Evolutionary conservation across 2,113 vertebrate species (phyloP).

Genomic region (Columba janthina): DNA sequence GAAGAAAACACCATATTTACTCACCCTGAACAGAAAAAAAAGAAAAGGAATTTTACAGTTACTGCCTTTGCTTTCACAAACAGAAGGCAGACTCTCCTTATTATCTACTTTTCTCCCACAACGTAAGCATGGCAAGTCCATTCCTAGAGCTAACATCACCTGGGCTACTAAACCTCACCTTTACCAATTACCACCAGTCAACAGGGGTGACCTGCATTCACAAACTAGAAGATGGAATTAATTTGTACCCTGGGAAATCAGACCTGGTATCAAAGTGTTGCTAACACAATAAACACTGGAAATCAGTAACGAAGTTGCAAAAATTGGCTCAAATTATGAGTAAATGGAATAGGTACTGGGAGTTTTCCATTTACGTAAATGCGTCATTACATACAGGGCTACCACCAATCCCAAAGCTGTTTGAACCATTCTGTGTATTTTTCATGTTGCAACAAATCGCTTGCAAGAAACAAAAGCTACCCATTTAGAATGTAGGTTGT

Average conservation of each 20-base stretch:
- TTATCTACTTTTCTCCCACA: neutral
- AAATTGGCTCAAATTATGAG: neutral
- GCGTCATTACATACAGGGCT: neutral
- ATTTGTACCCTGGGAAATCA: neutral
- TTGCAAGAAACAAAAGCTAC: neutral
- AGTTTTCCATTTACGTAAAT: slow-evolving; percentile 1
- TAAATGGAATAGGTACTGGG: neutral
- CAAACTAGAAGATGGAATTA: neutral
- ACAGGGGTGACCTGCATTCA: neutral
- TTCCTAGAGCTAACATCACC: neutral
- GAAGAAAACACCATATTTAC: neutral
- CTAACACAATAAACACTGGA: neutral
- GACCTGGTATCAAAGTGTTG: neutral
- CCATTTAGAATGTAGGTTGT: neutral
- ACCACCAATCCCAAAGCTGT: neutral
- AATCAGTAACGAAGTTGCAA: neutral
- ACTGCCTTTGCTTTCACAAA: slow-evolving; percentile 5
- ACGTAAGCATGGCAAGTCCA: neutral
- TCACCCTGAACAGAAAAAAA: neutral
- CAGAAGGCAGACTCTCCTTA: neutral
- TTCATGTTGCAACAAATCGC: neutral
- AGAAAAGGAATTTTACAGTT: neutral
- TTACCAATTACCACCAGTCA: neutral
- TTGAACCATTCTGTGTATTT: neutral
- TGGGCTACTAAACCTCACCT: neutral